Evolutionary conservation across 2,797 vertebrate genomes (phyloP), one percentile per base, ranked within the genome.

Genomic region (Acrossocheilus fasciatus): DNA sequence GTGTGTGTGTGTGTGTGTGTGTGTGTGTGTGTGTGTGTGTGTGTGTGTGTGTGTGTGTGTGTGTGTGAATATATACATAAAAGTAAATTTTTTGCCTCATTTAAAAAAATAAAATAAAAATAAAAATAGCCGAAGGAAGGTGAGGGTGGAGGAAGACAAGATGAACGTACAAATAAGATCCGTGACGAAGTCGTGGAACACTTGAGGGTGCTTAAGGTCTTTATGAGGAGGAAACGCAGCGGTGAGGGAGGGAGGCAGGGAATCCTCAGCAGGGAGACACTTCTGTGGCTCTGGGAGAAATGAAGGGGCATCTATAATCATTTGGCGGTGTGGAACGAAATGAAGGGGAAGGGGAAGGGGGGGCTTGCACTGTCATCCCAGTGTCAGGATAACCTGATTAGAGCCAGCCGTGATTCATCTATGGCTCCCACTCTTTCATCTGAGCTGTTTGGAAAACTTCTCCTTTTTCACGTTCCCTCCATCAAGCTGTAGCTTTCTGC

Each of bases 381-480:
- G 91, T 93, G 94, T 92, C 91, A 88, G 90, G 90, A 93, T 95
- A 95, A 96, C 91, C 92, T 93, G 92, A 95, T 96, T 94, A 95
- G 92, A 92, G 93, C 87, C 90, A 85, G 92, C 90, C 47, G 89
- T 94, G 93, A 95, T 95, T 95, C 94, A 95, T 94, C 90, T 91
- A 89, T 50, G 83, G 91, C 92, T 90, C 62, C 88, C 89, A 89
- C 87, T 89, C 92, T 89, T 90, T 89, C 89, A 88, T 89, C 89
- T 20, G 70, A 41, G 45, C 75, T 45, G 47, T 73, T 69, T 68
- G 76, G 84, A 80, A 82, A 85, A 88, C 52, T 52, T 78, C 36
- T 57, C 26, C 12, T 26, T 70, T 54, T 73, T 47, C 72, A 64
- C 57, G 6, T 76, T 83, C 69, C n/a, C 83, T 47, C 26, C 15